Conservation (phyloP, 35 echinoderm and acorn worm genomes). For the Hemicentrotus pulcherrimus region DNA sequence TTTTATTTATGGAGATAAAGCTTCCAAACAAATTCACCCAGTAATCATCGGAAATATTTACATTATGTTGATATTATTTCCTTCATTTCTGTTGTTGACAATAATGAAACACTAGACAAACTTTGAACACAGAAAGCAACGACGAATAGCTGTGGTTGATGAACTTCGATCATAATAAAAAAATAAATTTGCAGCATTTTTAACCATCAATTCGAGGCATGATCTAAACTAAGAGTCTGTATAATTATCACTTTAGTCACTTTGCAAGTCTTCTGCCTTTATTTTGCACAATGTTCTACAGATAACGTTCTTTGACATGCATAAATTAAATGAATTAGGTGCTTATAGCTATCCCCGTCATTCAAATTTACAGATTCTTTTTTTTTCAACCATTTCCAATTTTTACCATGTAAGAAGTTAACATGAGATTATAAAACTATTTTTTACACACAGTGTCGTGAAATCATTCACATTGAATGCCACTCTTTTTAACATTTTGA, state of each 20-base stretch:
- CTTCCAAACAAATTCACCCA: too few relatives aligned
- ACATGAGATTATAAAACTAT: background rate
- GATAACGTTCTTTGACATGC: background rate
- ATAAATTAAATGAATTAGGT: background rate
- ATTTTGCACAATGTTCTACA: background rate
- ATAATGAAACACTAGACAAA: too few relatives aligned
- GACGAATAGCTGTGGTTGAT: background rate
- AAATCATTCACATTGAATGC: background rate
- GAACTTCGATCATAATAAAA: background rate
- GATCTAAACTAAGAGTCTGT: background rate
- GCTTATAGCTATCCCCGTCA: background rate
- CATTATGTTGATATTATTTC: background rate
- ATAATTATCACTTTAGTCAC: background rate
- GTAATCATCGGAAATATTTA: background rate
- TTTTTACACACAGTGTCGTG: background rate
- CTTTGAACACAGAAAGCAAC: background rate
- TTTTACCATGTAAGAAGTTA: background rate
- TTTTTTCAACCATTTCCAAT: background rate
- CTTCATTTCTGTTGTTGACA: too few relatives aligned
- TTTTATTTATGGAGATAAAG: too few relatives aligned
- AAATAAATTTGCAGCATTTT: constrained; percentile 20
- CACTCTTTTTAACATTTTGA: too few relatives aligned
- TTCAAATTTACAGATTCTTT: background rate
- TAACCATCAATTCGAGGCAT: background rate
- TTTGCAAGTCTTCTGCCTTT: background rate